Percentiles rank a stretch among this genome's conserved stretches.
Evolutionary conservation across 2,888 invertebrate species (phyloP).

Genomic region (Leucania comma): DNA sequence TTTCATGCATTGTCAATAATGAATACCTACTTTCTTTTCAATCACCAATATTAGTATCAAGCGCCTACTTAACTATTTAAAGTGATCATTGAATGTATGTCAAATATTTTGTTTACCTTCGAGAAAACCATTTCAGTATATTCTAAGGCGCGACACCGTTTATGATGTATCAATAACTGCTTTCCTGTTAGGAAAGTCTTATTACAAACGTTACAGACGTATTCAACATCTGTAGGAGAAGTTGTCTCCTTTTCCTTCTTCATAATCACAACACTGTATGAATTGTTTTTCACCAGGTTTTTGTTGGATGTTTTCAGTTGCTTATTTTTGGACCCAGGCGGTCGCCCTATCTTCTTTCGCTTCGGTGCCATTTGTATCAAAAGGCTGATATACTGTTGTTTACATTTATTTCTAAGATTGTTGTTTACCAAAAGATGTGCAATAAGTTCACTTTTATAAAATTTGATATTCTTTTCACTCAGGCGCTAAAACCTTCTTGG

Average conservation of each 20-base stretch:
- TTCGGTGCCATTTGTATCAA: constrained; percentile 79
- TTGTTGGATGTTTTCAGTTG: constrained; percentile 49
- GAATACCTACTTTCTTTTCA: not conserved
- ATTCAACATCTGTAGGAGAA: constrained; percentile 17
- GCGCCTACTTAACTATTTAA: constrained; percentile 41
- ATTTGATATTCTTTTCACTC: constrained; percentile 88
- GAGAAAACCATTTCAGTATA: constrained; percentile 32
- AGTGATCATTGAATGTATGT: constrained; percentile 18
- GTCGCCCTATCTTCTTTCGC: constrained; percentile 76
- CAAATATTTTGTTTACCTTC: constrained; percentile 54
- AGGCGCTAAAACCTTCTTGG: constrained; percentile 76
- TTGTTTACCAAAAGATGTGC: constrained; percentile 61
- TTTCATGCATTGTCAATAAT: not conserved
- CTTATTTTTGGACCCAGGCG: constrained; percentile 73
- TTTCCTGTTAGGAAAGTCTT: constrained; percentile 49
- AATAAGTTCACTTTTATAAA: constrained; percentile 74
- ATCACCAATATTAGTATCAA: constrained; percentile 5
- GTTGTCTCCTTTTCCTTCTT: constrained; percentile 24
- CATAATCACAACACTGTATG: constrained; percentile 8
- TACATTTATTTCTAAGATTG: constrained; percentile 64
- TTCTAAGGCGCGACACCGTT: constrained; percentile 34
- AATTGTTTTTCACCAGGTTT: constrained; percentile 44
- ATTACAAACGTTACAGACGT: constrained; percentile 51
- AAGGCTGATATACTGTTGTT: constrained; percentile 47
- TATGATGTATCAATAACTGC: constrained; percentile 47